phyloP scores from a whole-genome alignment of 2,113 vertebrate species.

The Anoura caudifer region DNA sequence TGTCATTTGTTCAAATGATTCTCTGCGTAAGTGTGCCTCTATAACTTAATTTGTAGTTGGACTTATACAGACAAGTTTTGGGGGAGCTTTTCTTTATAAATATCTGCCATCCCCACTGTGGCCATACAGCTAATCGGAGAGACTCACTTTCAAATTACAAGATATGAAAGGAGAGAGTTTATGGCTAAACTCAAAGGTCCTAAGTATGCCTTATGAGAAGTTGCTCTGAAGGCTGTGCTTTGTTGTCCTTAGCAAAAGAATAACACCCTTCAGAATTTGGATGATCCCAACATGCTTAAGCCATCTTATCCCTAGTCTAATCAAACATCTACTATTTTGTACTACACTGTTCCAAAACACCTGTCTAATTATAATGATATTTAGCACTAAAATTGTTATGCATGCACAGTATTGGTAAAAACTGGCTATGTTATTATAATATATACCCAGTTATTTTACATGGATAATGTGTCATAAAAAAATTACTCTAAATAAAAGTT shows the following conservation, averaged over 20 bases:
- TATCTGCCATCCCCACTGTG: neutral
- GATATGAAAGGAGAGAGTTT: neutral
- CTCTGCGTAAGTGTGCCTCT: neutral
- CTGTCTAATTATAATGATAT: neutral
- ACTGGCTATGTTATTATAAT: neutral
- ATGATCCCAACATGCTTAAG: neutral
- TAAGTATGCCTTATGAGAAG: neutral
- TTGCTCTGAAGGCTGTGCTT: neutral
- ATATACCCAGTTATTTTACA: neutral
- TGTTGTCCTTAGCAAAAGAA: constrained; percentile 12
- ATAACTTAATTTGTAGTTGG: neutral
- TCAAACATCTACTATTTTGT: neutral
- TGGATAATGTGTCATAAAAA: neutral
- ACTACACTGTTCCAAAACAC: neutral
- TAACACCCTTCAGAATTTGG: neutral
- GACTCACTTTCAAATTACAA: neutral
- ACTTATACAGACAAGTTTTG: neutral
- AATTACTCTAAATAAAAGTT: neutral
- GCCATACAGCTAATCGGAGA: neutral
- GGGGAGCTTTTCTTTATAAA: neutral
- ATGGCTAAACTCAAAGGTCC: neutral
- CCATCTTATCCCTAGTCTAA: neutral
- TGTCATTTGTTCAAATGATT: neutral
- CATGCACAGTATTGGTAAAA: neutral
- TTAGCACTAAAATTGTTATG: neutral